Evolutionary conservation across 2,113 vertebrate genomes (phyloP), one percentile per base, ranked within the genome.

Genomic region (Notiomystis cincta): DNA sequence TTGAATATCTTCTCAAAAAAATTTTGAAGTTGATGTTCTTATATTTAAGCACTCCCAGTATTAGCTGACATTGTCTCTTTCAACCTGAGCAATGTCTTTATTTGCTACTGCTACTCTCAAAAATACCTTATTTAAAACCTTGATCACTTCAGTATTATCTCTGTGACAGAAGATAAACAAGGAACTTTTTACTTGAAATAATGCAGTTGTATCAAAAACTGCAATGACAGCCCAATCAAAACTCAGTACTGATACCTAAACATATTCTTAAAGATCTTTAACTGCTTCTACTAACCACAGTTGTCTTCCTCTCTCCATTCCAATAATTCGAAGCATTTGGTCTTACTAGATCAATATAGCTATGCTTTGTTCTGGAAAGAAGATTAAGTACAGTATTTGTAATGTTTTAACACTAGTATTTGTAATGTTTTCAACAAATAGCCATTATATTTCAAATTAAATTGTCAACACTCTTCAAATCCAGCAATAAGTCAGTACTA

Each of bases 271-370:
- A 53, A 91, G 58, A 91, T 83, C 82, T 95, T 93, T 90, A 91
- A 93, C 96, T 97, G 70, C 93, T 93, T 91, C 95, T 96, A 91
- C 87, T 96, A 95, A 96, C 91, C 91, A 96, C 93, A 89, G 93
- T 85, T 93, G 93, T 96, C 93, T 91, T 95, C 95, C 90, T 91
- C 78, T 93, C 90, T 95, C 87, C 90, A 94, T 82, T 94, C 95
- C 93, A 96, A 61, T 82, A 94, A 96, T 65, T 91, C 56, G 42
- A 93, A 95, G 94, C 87, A 95, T 91, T 91, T 96, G 96, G 91
- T 96, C 91, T 94, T 95, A 91, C 91, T 96, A 97, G 87, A 96
- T 76, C 95, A 94, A 93, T 96, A 96, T 91, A 97, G 84, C 93
- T 96, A 96, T 78, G 91, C 65, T 96, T 96, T 95, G 70, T 73